Evolutionary conservation across 1,140 invertebrate species (phyloP), one percentile per base, ranked within the genome.

Genomic region (Bilobella aurantiaca): DNA sequence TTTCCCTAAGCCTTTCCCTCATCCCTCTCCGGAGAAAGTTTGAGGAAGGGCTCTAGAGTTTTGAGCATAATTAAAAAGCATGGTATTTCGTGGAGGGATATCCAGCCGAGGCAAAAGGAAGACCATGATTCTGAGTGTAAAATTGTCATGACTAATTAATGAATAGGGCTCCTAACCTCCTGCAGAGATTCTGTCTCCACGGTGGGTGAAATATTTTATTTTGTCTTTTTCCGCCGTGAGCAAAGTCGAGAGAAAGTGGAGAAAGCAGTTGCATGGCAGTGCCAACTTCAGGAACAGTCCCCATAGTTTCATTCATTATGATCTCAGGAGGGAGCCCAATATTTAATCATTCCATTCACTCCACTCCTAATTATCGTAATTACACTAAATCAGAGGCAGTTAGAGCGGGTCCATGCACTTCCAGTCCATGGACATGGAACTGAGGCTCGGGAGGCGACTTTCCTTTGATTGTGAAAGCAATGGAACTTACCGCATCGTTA

Each of bases 401-500:
- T n/a, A n/a, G n/a, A n/a, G 12, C 60, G 49, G 60, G 32, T 46
- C 28, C 31, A 62, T 23, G 46, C 37, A 56, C 30, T 32, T 46
- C 14, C 14, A 14, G 46, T 49, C 30, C 61, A 62, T 21, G 27
- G 5, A 31, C 1, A 3, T 23, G 23, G 49, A 30, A 34, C 28
- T 62, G 62, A 63, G 29, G 31, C 56, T 12, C 8, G 37, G 49
- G 34, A 16, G 16, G 21, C 27, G 28, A 14, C 47, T 42, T 47
- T 37, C 46, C 37, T n/a, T 46, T n/a, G 37, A 14, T 14, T 46
- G 37, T 56, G 59, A 32, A 67, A n/a, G n/a, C n/a, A n/a, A n/a
- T n/a, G 57, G 56, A 72, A 80, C 82, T 88, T 81, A 92, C 89
- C 74, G 86, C 88, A 76, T 90, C 85, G 78, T 92, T 90, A 78